Evolutionary conservation across 2,113 vertebrate genomes (phyloP).

Genomic region (Conger conger): DNA sequence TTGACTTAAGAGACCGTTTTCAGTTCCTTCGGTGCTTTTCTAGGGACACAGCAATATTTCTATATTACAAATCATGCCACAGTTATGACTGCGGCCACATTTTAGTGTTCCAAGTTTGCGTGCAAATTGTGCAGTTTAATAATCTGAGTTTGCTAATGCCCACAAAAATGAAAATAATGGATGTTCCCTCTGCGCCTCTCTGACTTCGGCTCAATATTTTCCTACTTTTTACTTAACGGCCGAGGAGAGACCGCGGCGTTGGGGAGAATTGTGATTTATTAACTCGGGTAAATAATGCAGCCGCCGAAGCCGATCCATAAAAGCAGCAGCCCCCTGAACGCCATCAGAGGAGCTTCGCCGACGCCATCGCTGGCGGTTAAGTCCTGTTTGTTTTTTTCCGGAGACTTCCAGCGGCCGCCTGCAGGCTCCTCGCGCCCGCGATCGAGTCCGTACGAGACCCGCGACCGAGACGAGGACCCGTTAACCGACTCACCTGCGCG

Average conservation of each 20-base stretch:
- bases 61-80: background rate
- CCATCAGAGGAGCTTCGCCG: background rate
- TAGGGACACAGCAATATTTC: background rate
- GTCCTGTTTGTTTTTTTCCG: too few relatives aligned
- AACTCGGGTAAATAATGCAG: background rate
- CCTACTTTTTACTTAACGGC: background rate
- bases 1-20: background rate
- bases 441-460: too few relatives aligned
- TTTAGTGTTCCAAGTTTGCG: background rate
- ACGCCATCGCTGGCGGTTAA: too few relatives aligned
- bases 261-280: background rate
- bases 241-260: background rate
- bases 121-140: background rate
- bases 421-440: too few relatives aligned
- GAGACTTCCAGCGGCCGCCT: too few relatives aligned
- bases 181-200: background rate
- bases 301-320: background rate
- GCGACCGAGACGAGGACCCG: too few relatives aligned
- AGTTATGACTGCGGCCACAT: background rate
- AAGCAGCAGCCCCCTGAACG: background rate
- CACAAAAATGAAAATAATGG: background rate
- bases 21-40: background rate
- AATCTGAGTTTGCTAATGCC: background rate
- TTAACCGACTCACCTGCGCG: background rate
- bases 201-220: background rate